Conservation (phyloP, 2,888 invertebrate species). For the Chymomyza fuscimana region DNA sequence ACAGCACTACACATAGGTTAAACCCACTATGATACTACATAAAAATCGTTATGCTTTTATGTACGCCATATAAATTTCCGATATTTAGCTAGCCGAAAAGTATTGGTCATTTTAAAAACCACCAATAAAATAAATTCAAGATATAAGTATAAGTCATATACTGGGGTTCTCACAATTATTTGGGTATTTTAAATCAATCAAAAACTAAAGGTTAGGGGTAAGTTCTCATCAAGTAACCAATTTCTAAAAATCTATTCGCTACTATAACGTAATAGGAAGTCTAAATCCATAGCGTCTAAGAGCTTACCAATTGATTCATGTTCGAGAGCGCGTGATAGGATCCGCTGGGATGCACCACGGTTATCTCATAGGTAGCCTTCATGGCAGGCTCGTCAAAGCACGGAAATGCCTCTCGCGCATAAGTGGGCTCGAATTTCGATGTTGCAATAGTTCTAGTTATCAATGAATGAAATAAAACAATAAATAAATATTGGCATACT, state of each 20-base stretch:
- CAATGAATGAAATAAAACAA: conserved; percentile 78
- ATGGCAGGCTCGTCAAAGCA: conserved; percentile 96
- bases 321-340: conserved; percentile 90
- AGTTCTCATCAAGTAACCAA: too few relatives aligned
- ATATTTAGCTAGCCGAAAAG: background rate
- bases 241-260: too few relatives aligned
- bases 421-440: conserved; percentile 95
- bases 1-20: too few relatives aligned
- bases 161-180: too few relatives aligned
- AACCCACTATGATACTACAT: too few relatives aligned
- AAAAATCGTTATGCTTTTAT: background rate
- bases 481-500: conserved; percentile 32
- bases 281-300: background rate
- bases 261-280: too few relatives aligned
- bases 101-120: background rate
- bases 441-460: conserved; percentile 86
- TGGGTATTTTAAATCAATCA: too few relatives aligned
- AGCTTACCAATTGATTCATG: conserved; percentile 47
- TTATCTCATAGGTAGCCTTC: conserved; percentile 91
- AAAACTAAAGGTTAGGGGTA: too few relatives aligned
- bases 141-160: too few relatives aligned
- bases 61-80: background rate
- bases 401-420: conserved; percentile 95
- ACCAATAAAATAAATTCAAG: background rate
- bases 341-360: conserved; percentile 85